Conservation (phyloP, 2,113 vertebrate species). For the Noctilio leporinus region DNA sequence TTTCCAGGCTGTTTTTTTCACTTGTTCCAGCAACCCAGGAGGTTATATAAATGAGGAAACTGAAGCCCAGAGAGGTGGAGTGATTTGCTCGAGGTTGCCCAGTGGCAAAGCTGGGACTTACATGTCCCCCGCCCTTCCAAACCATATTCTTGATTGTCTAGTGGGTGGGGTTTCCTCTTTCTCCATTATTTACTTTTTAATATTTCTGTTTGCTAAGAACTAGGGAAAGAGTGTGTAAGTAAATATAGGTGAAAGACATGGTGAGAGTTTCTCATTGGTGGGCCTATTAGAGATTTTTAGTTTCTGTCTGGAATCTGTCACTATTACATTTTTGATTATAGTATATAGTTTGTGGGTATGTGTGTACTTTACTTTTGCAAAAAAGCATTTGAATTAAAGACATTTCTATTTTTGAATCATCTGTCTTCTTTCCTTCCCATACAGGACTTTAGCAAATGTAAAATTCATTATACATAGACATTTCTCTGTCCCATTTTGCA, state of each 20-base stretch:
- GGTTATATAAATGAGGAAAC: not conserved
- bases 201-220: not conserved
- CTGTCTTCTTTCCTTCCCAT: constrained; percentile 53
- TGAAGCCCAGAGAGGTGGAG: not conserved
- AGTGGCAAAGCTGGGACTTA: not conserved
- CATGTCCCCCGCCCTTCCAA: not conserved
- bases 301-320: not conserved
- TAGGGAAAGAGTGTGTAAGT: not conserved
- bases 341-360: not conserved
- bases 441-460: constrained; percentile 72
- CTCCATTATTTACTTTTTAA: not conserved
- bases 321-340: not conserved
- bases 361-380: not conserved
- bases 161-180: not conserved
- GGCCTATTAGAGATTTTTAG: not conserved
- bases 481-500: constrained; percentile 71
- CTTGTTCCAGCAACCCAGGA: not conserved
- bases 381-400: constrained; percentile 26
- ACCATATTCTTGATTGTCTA: accelerated
- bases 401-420: constrained; percentile 48
- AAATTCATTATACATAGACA: constrained; percentile 48
- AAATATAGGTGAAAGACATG: not conserved
- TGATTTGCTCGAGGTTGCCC: not conserved
- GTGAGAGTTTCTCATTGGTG: not conserved
- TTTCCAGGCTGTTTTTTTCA: not conserved